Evolutionary conservation across 2,888 invertebrate species (phyloP).

Genomic region (Lycocerus yunnanus): DNA sequence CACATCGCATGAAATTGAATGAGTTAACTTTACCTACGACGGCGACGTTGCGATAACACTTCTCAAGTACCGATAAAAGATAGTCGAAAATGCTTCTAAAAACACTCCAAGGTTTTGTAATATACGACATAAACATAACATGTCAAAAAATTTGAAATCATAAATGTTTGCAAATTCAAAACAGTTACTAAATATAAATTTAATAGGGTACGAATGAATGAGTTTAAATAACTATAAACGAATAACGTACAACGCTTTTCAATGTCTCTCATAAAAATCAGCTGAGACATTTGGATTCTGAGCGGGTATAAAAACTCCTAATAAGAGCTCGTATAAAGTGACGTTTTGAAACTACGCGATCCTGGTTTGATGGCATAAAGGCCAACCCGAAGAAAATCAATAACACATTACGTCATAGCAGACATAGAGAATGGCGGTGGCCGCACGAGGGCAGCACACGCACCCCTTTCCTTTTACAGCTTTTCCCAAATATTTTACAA

Average conservation of each 20-base stretch:
- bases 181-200: background rate
- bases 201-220: constrained; percentile 24
- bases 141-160: constrained; percentile 4
- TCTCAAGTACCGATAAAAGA: constrained; percentile 24
- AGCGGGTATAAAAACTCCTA: constrained; percentile 37
- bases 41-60: constrained; percentile 23
- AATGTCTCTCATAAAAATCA: constrained; percentile 41
- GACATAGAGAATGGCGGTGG: constrained; percentile 40
- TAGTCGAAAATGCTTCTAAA: constrained; percentile 25
- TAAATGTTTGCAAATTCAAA: background rate
- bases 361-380: constrained; percentile 49
- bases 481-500: constrained; percentile 24
- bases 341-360: constrained; percentile 46
- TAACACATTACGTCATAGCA: constrained; percentile 52
- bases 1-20: constrained; percentile 47
- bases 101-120: constrained; percentile 30
- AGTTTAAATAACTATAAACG: constrained; percentile 23
- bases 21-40: constrained; percentile 34
- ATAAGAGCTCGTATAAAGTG: constrained; percentile 50
- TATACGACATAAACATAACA: constrained; percentile 20
- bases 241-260: constrained; percentile 28
- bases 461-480: constrained; percentile 29
- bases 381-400: constrained; percentile 53
- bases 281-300: constrained; percentile 37
- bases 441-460: constrained; percentile 37